These are phyloP conservation scores for Ursus arctos DNA, from an alignment of 2,113 vertebrate species.

Conservation along the genomic window DNA sequence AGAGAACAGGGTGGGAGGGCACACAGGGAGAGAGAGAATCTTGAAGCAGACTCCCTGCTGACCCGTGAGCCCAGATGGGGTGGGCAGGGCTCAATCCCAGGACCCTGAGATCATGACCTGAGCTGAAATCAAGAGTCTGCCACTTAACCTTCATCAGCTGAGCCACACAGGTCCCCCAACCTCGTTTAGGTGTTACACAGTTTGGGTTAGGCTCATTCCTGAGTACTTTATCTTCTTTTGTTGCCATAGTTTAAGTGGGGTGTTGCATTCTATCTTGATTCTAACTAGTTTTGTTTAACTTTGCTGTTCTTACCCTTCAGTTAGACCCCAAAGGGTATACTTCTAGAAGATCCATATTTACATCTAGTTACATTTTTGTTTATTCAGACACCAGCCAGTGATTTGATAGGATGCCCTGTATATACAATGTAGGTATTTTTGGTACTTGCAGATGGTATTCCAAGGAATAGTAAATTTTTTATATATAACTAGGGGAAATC, in stretches of 20 bases:
- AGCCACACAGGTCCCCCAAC: not conserved
- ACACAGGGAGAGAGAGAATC: not conserved
- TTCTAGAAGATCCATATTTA: conserved; percentile 26
- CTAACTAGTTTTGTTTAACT: not conserved
- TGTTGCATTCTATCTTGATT: not conserved
- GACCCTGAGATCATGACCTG: not conserved
- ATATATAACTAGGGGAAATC: not conserved
- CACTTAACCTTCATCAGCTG: not conserved
- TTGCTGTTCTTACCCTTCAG: not conserved
- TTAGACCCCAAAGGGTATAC: not conserved
- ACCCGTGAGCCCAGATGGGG: not conserved
- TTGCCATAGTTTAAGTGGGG: not conserved
- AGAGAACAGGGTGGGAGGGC: too few relatives aligned
- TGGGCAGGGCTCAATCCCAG: not conserved
- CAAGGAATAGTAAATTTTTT: not conserved
- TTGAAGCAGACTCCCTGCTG: not conserved
- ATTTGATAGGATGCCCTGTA: conserved; percentile 3
- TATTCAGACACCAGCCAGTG: not conserved
- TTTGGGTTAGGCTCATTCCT: not conserved
- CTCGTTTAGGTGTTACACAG: not conserved
- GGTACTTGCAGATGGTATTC: not conserved
- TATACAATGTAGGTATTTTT: not conserved
- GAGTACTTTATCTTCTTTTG: conserved; percentile 10
- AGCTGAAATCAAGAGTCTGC: not conserved
- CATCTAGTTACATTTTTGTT: not conserved